Percentiles rank a stretch among this genome's conserved stretches.
Conservation (phyloP, 2,888 invertebrate genomes). For the Taphrorychus bicolor region DNA sequence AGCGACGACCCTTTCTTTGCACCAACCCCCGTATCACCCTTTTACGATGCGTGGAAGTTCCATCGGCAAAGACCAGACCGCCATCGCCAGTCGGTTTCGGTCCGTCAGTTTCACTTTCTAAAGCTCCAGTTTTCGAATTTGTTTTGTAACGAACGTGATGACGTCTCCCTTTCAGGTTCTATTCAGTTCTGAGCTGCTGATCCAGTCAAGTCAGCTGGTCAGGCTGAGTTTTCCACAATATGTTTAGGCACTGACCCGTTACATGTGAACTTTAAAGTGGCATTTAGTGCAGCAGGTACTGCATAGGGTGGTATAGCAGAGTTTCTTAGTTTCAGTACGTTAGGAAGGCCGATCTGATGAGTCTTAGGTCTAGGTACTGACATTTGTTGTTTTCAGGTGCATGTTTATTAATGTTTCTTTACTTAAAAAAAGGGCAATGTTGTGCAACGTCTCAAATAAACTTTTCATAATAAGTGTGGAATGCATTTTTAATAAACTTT, state of each 20-base stretch:
- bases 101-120: constrained; percentile 36
- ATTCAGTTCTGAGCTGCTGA: not conserved
- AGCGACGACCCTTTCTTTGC: not conserved
- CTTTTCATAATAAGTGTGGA: too few relatives aligned
- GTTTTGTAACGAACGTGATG: constrained; percentile 8
- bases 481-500: too few relatives aligned
- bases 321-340: not conserved
- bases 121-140: constrained; percentile 29
- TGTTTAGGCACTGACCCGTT: too few relatives aligned
- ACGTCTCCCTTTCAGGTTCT: not conserved
- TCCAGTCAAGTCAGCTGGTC: constrained; percentile 4
- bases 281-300: not conserved
- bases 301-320: not conserved
- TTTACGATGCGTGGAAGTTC: constrained; percentile 19
- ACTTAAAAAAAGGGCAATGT: too few relatives aligned
- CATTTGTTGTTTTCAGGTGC: too few relatives aligned
- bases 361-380: too few relatives aligned
- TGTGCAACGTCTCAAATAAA: too few relatives aligned
- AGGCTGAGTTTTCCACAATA: not conserved
- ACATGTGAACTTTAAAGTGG: too few relatives aligned
- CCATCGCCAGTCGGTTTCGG: constrained; percentile 3
- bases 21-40: constrained; percentile 11
- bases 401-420: too few relatives aligned
- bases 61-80: constrained; percentile 5
- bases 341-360: not conserved